Base-by-base conservation (phyloP, 1,140 invertebrate genomes). In the Meloidogyne exigua region DNA sequence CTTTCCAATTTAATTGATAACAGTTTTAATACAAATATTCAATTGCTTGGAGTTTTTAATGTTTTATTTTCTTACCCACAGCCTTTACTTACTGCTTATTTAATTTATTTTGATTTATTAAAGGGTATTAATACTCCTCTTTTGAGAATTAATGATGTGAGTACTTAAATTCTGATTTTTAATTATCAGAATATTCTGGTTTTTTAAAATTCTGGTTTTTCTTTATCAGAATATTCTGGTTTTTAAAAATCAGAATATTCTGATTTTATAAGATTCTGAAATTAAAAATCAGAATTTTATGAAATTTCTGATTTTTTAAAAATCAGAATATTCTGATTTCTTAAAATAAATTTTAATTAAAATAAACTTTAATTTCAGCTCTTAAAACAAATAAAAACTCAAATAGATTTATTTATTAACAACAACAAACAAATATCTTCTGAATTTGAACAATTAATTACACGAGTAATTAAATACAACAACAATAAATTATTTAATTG, bases 11-110 rank as follows among this genome's bases (percentile, higher is more conserved):
- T 96, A 90, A 91, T 93, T 49, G 91, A 92, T 76, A 94, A 95
- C 86, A 92, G 93, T 66, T 89, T 97, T 73, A 92, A 92, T 79
- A 91, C 93, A 2, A 96, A 96, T 89, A 90, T 96, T 69, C 92
- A 94, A 84, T 89, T 96, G 63, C 96, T 94, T 7, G 93, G 93
- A 0, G 89, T 96, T 11, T 91, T 98, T 21, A 92, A 93, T 57
- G 91, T 93, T 74, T 89, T 98, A 49, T 92, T 93, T 4, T 91
- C 92, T 63, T 95, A 94, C 88, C 92, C 94, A 0, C 92, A 96
- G 79, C 93, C 94, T 3, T 88, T 97, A 21, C 89, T 97, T 11
- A 91, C 93, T 68, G 93, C 94, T 0, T 92, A 96, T 87, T 89
- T 98, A 36, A 89, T 97, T 13, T 94, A 94, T 86, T 67, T 81